Evolutionary conservation across 2,888 invertebrate species (phyloP), one percentile per base, ranked within the genome.

Genomic region (Marasmarcha lunaedactyla): DNA sequence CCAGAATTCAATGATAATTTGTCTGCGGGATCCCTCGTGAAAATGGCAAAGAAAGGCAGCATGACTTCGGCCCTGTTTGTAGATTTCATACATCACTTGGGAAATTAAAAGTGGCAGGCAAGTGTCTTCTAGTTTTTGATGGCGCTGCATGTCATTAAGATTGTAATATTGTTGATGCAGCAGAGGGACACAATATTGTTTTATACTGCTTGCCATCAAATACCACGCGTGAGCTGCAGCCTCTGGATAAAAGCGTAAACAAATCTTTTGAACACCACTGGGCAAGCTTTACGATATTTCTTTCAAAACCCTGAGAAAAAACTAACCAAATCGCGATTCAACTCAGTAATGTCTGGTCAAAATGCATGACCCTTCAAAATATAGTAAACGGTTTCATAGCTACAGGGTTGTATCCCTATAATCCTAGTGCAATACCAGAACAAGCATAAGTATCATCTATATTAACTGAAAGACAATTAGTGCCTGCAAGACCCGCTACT

Each of bases 121-220:
- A 42, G 35, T 50, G 48, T 37, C 33, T 52, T 1, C 41, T 53
- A 5, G 44, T 53, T 12, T 55, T 53, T 42, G 51, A 55, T 43
- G 53, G 52, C 1, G 38, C 36, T 6, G 14, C 26, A 6, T 41
- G 35, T 34, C 44, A 44, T 6, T 11, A 42, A 4, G 15, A 15
- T 5, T 26, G 13, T 12, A 37, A 35, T 10, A 30, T 35, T 15
- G 11, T 45, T 1, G n/a, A n/a, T n/a, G n/a, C n/a, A n/a, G n/a
- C n/a, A n/a, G n/a, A n/a, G n/a, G n/a, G n/a, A n/a, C n/a, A n/a
- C n/a, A n/a, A n/a, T n/a, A n/a, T n/a, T n/a, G n/a, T n/a, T n/a
- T n/a, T n/a, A n/a, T n/a, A n/a, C n/a, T n/a, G n/a, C n/a, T n/a
- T n/a, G n/a, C n/a, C n/a, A n/a, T n/a, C n/a, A n/a, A n/a, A n/a